Evolutionary conservation across 2,113 vertebrate genomes (phyloP).

Genomic region (Pachypanchax playfairii): DNA sequence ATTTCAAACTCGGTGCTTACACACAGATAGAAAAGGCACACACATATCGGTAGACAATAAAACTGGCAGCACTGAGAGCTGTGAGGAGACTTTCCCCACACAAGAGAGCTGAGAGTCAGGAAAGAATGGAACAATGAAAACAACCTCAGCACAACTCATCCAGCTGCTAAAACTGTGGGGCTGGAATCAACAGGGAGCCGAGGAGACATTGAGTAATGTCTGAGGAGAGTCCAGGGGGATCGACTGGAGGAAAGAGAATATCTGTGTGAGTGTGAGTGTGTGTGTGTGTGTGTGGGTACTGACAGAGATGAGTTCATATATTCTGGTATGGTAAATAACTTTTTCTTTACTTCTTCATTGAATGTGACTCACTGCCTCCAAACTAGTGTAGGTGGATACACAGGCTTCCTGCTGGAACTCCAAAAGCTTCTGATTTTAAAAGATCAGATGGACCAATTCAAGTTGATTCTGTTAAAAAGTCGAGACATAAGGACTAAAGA

Average conservation of each 20-base stretch:
- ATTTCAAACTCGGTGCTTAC: constrained; percentile 27
- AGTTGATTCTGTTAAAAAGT: constrained; percentile 5
- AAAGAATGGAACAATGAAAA: constrained; percentile 60
- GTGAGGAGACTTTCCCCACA: constrained; percentile 24
- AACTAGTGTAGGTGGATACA: constrained; percentile 53
- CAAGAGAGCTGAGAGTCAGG: constrained; percentile 41
- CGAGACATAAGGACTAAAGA: constrained; percentile 1
- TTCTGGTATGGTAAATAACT: constrained; percentile 53
- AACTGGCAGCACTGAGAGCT: constrained; percentile 19
- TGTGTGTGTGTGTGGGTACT: constrained; percentile 30
- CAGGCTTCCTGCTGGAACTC: constrained; percentile 21
- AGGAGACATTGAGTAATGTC: constrained; percentile 65
- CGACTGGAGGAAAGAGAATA: constrained; percentile 22
- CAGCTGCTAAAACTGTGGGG: constrained; percentile 58
- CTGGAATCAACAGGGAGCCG: constrained; percentile 34
- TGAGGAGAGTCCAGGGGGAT: constrained; percentile 51
- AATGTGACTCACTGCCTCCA: constrained; percentile 57
- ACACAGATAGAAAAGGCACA: constrained; percentile 21
- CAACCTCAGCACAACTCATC: constrained; percentile 42
- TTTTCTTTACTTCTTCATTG: constrained; percentile 41
- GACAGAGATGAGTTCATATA: constrained; percentile 47
- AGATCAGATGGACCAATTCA: constrained; percentile 12
- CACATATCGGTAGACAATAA: constrained; percentile 24
- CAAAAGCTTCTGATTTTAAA: constrained; percentile 21
- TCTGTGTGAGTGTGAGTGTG: constrained; percentile 9